Base-by-base conservation (phyloP, 2,888 invertebrate genomes). In the Dendrolimus pini region DNA sequence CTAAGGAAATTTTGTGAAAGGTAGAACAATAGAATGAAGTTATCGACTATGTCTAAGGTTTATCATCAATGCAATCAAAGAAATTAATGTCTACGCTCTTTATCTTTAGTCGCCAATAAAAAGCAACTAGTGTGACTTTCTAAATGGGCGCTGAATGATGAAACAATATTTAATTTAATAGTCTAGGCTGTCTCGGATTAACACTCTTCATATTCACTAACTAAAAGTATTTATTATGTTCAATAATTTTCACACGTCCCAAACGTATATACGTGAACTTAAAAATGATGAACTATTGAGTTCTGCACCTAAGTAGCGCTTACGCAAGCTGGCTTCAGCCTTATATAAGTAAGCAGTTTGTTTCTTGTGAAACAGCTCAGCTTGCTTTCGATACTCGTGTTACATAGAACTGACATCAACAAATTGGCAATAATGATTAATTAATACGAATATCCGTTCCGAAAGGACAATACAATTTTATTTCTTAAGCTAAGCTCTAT, bases 321-420 rank as follows among this genome's bases (percentile, higher is more conserved):
- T 86, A 82, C 86, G 87, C 83, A 88, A 89, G 80, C 71, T 66
- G 65, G 62, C 68, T 70, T 63, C 66, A 68, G 69, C 70, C 78
- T 88, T 47, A 47, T 47, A 47, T 89, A 89, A 84, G 83, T 89
- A 90, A 90, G 82, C 77, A 76, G 78, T 79, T 82, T 77, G 78
- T 77, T 82, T 79, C 82, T 88, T 88, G 83, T 80, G 88, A 84
- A 88, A 87, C 80, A 67, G 64, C 68, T 66, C 71, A 64, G 69
- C 71, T 78, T 78, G 83, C 82, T 86, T 88, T 84, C 80, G 76
- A 78, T 77, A 71, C 70, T 77, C 68, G 70, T 69, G 70, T 77
- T 80, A 78, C 77, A 78, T 72, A 72, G 68, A 71, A 64, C 67
- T 68, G 64, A 63, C 74, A 72, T 78, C 76, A 71, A 74, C 75